Base-by-base conservation (phyloP, 2,113 vertebrate species). In the Urocolius indicus region DNA sequence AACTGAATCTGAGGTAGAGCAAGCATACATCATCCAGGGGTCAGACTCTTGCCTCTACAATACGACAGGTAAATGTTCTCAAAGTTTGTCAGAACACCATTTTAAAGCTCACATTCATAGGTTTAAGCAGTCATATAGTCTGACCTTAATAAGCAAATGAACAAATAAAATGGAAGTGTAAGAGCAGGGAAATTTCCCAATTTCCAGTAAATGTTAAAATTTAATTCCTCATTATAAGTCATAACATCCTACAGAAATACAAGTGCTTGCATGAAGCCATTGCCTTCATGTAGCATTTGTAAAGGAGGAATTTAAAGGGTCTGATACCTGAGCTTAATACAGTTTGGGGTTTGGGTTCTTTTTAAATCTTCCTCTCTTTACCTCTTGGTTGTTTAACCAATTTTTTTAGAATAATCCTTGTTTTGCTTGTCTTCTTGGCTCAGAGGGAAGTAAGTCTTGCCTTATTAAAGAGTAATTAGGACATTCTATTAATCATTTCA, bases 381-480 rank as follows among this genome's bases (percentile, higher is more conserved):
- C 23, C 46, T 69, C 82, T 72, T 59, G 23, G 16, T 14, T 45
- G 12, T 52, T 82, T 27, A 14, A 86, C 38, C 29, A 86, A 38
- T 8, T 22, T 58, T 87, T 89, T 90, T 43, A 55, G 36, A 63
- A 71, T 17, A 89, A 78, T 29, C 38, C 13, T 55, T 84, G 30
- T 65, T 94, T 94, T 82, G 22, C 32, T 92, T 58, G 81, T 74
- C 54, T 30, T 30, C n/a, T 75, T 82, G 65, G 65, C 66, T 89
- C 54, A 7, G 3, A 78, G 36, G 7, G 6, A 93, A 67, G 27
- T 16, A 52, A 19, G 27, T 63, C 72, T 92, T 81, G 67, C 38
- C 79, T 94, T 81, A 61, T 87, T 78, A 92, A 80, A 67, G 76
- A 71, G 32, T 93, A 96, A 97, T 95, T 97, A 95, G 51, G 52